Evolutionary conservation across 1,140 invertebrate species (phyloP), one percentile per base, ranked within the genome.

Genomic region (Drosophila eugracilis): DNA sequence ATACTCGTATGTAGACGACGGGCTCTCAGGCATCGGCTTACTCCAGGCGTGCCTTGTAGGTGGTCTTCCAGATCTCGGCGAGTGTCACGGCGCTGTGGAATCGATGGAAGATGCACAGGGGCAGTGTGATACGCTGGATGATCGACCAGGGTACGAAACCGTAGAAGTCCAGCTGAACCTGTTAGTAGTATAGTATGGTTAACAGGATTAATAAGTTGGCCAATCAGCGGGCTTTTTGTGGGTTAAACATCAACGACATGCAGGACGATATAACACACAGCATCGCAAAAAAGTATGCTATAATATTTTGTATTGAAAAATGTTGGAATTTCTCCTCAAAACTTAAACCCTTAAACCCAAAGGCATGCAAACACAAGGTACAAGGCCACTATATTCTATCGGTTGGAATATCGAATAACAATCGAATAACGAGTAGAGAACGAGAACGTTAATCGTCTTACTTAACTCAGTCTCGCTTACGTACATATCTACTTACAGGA

Each of bases 31-130:
- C 34, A 26, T 32, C 28, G 14, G 30, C 93, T 94, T 95, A 96
- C 92, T 97, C 96, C 89, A 97, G 93, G 70, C 96, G 95, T 66
- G 96, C 95, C 93, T 98, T 98, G 94, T 99, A 99, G 90, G 97
- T 98, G 74, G 97, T 98, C 93, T 98, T 98, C 98, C 98, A 99
- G 63, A 99, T 98, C 92, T 99, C 98, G 72, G 98, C 98, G 66
- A 99, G 94, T 92, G 97, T 98, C 21, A 99, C 97, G 17, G 97
- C 97, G 28, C 97, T 98, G 93, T 99, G 98, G 95, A 99, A 99
- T 70, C 97, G 95, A 92, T 97, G 96, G 94, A 99, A 99, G 91
- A 99, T 99, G 93, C 97, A 97, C 44, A 99, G 94, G 7, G 98
- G 98, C 41, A 99, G 93, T 76, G 97, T 98, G 62, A 98, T 94